A percentile compares a stretch with the other conserved stretches of the same genome.
phyloP scores from a whole-genome alignment of 2,888 invertebrate genomes.

The Synanthedon andrenaeformis region DNA sequence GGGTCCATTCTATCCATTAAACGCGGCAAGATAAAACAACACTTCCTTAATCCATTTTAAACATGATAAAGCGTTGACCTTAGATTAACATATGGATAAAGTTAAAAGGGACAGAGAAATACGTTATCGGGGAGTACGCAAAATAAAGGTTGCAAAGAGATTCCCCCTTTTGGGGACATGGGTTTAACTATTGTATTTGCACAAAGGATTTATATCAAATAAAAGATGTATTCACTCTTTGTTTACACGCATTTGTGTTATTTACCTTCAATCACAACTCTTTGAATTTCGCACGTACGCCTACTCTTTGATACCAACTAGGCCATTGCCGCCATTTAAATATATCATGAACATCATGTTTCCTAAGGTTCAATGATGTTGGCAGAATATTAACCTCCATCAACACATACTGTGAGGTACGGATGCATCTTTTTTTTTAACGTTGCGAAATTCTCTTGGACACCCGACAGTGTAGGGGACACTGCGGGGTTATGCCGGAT shows the following conservation, averaged over 20 bases:
- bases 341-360: no score
- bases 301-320: neutral
- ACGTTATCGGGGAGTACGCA: constrained; percentile 40
- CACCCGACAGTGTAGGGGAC: no score
- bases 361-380: no score
- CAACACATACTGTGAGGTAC: no score
- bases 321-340: no score
- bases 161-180: constrained; percentile 38
- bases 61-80: constrained; percentile 45
- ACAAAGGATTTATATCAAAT: constrained; percentile 34
- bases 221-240: constrained; percentile 19
- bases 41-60: constrained; percentile 42
- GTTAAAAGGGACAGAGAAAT: constrained; percentile 48
- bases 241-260: constrained; percentile 4
- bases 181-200: constrained; percentile 46
- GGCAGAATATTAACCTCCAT: no score
- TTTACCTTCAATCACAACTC: constrained; percentile 6
- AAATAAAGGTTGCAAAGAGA: constrained; percentile 43
- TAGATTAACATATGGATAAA: constrained; percentile 55
- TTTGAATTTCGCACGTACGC: neutral
- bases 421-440: no score
- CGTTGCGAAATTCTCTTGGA: no score
- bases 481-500: no score
- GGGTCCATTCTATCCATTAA: neutral
- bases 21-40: constrained; percentile 25